A percentile compares a stretch with the other conserved stretches of the same genome.
phyloP scores from a whole-genome alignment of 2,888 invertebrate genomes.

The Nomada flava region DNA sequence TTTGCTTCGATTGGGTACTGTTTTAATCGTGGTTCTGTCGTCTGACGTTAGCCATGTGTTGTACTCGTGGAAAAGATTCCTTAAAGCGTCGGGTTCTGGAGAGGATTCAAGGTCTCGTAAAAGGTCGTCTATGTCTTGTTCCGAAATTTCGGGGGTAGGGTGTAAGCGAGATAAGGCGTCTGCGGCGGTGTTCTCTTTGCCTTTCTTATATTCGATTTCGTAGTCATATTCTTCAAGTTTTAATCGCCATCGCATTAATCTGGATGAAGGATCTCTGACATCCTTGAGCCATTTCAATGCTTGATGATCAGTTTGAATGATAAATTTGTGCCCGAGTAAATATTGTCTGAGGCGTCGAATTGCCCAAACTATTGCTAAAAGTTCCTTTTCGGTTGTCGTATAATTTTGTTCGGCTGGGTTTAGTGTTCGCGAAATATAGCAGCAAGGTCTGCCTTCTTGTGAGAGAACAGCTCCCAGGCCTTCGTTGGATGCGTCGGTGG shows the following conservation, averaged over 20 bases:
- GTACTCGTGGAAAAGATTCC: background rate
- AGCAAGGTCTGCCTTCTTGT: background rate
- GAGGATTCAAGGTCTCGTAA: too few species aligned
- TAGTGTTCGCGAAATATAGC: slow-evolving; percentile 1
- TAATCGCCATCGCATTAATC: slow-evolving; percentile 1
- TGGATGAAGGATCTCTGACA: background rate
- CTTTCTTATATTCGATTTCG: background rate
- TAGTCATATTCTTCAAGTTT: background rate
- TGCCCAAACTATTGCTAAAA: slow-evolving; percentile 12
- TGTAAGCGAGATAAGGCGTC: background rate
- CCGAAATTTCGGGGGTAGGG: too few species aligned
- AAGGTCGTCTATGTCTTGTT: too few species aligned
- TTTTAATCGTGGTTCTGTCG: too few species aligned
- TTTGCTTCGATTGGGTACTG: too few species aligned
- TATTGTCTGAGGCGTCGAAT: slow-evolving; percentile 4
- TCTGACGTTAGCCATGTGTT: too few species aligned
- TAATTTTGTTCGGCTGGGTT: background rate
- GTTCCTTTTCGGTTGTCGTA: slow-evolving; percentile 9
- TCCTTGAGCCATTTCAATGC: background rate
- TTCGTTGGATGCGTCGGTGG: slow-evolving; percentile 9
- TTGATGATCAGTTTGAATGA: slow-evolving; percentile 10
- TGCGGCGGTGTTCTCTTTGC: background rate
- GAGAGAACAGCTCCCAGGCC: background rate
- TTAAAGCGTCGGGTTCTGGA: background rate
- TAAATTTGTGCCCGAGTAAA: background rate